Evolutionary conservation across 2,113 vertebrate genomes (phyloP).

Genomic region (Notarius lentiginosus): DNA sequence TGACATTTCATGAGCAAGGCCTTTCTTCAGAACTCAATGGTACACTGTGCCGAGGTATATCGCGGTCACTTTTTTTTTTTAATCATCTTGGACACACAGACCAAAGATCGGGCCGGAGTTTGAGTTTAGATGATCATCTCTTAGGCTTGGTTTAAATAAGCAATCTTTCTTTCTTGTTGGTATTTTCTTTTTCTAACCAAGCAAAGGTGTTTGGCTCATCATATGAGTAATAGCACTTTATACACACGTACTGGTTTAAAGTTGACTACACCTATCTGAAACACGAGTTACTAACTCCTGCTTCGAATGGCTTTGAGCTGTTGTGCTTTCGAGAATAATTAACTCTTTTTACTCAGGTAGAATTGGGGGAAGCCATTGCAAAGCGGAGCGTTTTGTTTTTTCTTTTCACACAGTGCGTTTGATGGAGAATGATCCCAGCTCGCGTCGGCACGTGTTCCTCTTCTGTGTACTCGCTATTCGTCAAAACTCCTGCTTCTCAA

Average conservation of each 20-base stretch:
- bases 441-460: conserved; percentile 47
- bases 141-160: conserved; percentile 51
- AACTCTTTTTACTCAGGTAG: conserved; percentile 76
- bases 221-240: conserved; percentile 76
- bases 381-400: conserved; percentile 49
- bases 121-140: conserved; percentile 51
- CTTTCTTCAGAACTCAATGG: conserved; percentile 33
- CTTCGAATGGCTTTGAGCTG: conserved; percentile 73
- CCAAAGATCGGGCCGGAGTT: conserved; percentile 54
- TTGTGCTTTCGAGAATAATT: conserved; percentile 66
- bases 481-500: not conserved
- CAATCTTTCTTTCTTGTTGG: not conserved
- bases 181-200: conserved; percentile 23
- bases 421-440: conserved; percentile 14
- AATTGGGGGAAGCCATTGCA: conserved; percentile 75
- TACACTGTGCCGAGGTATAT: conserved; percentile 38
- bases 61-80: not conserved
- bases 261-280: conserved; percentile 66
- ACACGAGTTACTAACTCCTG: conserved; percentile 62
- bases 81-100: conserved; percentile 53
- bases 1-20: conserved; percentile 40
- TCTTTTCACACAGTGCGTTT: conserved; percentile 48
- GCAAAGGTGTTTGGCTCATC: conserved; percentile 64
- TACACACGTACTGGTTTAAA: conserved; percentile 66
- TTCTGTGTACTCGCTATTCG: not conserved